Evolutionary conservation across 1,140 invertebrate species (phyloP).

Genomic region (Pissodes strobi): DNA sequence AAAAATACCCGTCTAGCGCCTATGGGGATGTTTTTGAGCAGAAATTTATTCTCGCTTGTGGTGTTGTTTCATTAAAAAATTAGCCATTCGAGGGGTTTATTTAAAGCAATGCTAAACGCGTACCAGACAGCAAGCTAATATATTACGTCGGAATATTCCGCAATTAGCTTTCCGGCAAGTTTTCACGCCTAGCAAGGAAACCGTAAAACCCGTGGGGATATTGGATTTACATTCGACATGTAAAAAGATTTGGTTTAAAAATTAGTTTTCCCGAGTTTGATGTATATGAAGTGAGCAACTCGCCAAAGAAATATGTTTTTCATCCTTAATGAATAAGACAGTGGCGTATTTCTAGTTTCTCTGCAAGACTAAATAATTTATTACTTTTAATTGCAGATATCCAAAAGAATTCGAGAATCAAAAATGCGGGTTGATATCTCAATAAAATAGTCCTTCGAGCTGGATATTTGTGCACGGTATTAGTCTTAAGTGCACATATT

Average conservation of each 20-base stretch:
- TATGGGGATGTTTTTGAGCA: constrained; percentile 1
- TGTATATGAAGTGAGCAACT: too few species aligned
- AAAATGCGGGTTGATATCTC: too few species aligned
- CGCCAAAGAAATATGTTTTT: too few species aligned
- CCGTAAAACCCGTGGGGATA: constrained; percentile 8
- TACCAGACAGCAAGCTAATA: constrained; percentile 20
- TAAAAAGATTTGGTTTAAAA: constrained; percentile 9
- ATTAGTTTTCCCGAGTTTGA: constrained; percentile 13
- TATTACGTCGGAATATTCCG: constrained; percentile 21
- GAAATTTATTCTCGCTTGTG: constrained; percentile 15
- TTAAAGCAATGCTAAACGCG: constrained; percentile 26
- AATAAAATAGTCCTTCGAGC: too few species aligned
- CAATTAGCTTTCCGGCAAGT: constrained; percentile 20
- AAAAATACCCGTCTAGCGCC: not conserved
- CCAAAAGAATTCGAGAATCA: too few species aligned
- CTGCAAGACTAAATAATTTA: too few species aligned
- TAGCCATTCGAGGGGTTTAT: constrained; percentile 11
- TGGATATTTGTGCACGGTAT: too few species aligned
- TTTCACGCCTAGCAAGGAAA: constrained; percentile 17
- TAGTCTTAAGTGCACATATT: too few species aligned
- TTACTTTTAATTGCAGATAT: too few species aligned
- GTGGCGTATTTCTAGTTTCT: too few species aligned
- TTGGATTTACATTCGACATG: constrained; percentile 16
- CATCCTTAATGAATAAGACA: too few species aligned
- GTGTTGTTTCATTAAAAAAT: constrained; percentile 24